Percentiles rank a stretch among this genome's conserved stretches.
Conservation (phyloP, 2,888 invertebrate genomes). For the Cosmia pyralina region DNA sequence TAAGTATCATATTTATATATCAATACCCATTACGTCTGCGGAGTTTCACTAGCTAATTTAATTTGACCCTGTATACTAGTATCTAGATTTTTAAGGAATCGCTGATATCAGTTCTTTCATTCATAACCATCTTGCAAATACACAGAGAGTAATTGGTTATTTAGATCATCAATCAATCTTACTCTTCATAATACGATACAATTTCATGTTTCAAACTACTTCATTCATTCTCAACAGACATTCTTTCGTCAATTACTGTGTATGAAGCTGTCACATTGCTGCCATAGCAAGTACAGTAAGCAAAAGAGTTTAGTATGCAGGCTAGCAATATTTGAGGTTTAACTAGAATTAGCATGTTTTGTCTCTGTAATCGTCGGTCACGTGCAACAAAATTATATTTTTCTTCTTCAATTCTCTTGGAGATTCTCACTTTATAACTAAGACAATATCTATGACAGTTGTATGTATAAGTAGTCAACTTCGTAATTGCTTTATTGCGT, state of each 20-base stretch:
- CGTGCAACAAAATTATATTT: background rate
- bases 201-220: constrained; percentile 24
- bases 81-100: too few relatives aligned
- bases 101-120: too few relatives aligned
- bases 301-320: constrained; percentile 11
- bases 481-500: too few relatives aligned
- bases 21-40: too few relatives aligned
- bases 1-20: too few relatives aligned
- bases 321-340: background rate
- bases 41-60: too few relatives aligned
- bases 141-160: too few relatives aligned
- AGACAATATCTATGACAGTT: too few relatives aligned
- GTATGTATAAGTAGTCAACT: too few relatives aligned
- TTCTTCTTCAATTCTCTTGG: background rate
- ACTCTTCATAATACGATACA: background rate
- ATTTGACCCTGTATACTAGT: too few relatives aligned
- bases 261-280: constrained; percentile 18
- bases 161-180: background rate
- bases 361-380: background rate
- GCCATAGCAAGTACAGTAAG: constrained; percentile 5
- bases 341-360: accelerated
- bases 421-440: background rate
- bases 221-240: constrained; percentile 16
- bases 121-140: too few relatives aligned
- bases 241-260: constrained; percentile 20